Evolutionary conservation across 2,797 vertebrate genomes (phyloP), one percentile per base, ranked within the genome.

Genomic region (Gouania willdenowi): DNA sequence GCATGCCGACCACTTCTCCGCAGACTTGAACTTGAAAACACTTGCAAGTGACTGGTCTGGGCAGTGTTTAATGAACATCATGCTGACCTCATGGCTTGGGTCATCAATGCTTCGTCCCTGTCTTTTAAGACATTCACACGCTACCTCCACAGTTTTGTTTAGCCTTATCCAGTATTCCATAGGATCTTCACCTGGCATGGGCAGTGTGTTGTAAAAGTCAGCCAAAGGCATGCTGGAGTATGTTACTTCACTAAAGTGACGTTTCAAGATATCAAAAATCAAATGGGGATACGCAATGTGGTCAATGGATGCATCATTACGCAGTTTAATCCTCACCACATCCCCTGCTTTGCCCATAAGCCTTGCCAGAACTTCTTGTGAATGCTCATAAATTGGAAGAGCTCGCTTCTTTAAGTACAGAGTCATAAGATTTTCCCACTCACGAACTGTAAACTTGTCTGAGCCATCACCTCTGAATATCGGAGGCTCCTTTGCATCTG

Each of bases 301-400:
- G 1, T 3, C 6, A 54, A 6, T 15, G 7, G 29, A 6, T 9
- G 26, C 24, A 6, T 13, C 53, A 18, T 27, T 47, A 8, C 43
- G 51, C 6, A 58, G 12, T 3, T 33, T 45, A 2, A 56, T 50
- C 8, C 40, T 55, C 3, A 61, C 51, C 36, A 65, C 58, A 6
- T 14, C 51, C 5, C 61, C 61, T 2, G 56, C 63, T 7, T 24
- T 41, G 4, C 44, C 56, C 3, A 56, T 2, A 3, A 55, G 44
- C 13, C 42, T 55, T 6, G 26, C 50, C 6, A 66, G 8, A 1
- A 27, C n/a, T 4, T 28, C 7, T 14, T 28, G 26, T 23, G 1
- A 3, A 4, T 23, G 38, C 8, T 14, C 26, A 15, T 6, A 3
- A 0, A 8, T 2, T 10, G 42, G 35, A 20, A 25, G 4, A 9